phyloP scores from a whole-genome alignment of 2,888 invertebrate species.

The Anticlea derivata region DNA sequence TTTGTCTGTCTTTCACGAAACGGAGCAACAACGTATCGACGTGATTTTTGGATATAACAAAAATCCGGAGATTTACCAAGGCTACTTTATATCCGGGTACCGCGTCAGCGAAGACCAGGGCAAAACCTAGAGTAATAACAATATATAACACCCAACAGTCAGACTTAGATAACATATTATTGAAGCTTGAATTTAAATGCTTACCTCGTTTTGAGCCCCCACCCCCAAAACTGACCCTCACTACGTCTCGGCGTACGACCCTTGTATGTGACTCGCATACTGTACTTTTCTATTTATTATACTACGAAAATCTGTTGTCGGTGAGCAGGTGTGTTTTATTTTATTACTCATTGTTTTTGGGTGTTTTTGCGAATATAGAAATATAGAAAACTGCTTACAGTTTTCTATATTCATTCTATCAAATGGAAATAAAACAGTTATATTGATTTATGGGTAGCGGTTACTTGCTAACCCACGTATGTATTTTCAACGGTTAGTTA shows the following conservation, averaged over 20 bases:
- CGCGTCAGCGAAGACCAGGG: no score
- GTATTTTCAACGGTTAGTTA: not conserved
- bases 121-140: no score
- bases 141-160: no score
- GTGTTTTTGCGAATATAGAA: slow-evolving; percentile 30
- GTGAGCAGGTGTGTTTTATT: slow-evolving; percentile 44
- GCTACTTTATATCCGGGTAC: no score
- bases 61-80: no score
- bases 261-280: slow-evolving; percentile 30
- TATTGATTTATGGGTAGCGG: not conserved
- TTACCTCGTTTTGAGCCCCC: no score
- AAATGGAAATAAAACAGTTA: slow-evolving; percentile 7
- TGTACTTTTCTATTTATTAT: slow-evolving; percentile 47
- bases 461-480: not conserved
- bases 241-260: slow-evolving; percentile 24
- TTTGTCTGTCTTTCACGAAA: no score
- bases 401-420: no score
- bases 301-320: slow-evolving; percentile 38
- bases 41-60: no score
- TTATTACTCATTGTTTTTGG: slow-evolving; percentile 39
- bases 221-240: not conserved
- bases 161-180: no score
- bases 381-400: slow-evolving; percentile 9
- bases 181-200: no score
- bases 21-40: no score